Base-by-base conservation (phyloP, 2,113 vertebrate genomes). In the Salvelinus sp. region DNA sequence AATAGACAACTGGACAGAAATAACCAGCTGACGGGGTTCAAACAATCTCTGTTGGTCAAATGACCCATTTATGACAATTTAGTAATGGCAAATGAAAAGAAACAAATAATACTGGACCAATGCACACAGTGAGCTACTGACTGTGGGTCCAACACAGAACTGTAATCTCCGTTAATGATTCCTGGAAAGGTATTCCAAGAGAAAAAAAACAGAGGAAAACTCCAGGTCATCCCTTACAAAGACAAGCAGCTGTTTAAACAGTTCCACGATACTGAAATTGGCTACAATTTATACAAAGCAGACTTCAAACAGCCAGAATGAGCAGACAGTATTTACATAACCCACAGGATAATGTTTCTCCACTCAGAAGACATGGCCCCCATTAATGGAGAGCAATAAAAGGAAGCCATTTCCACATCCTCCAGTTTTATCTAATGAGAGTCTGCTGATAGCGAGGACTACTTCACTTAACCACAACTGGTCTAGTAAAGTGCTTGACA, bases 161-260 rank as follows among this genome's bases (percentile, higher is more conserved):
- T 77, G 69, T 70, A 75, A 76, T 69, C 72, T 79, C 23, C 30
- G 47, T 74, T 74, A 76, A 82, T 85, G 38, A 76, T 78, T 78
- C 76, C 58, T 71, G 70, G 62, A 65, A 57, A 82, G 62, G 64
- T 70, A 57, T 76, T 74, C 65, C 30, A 67, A 67, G 38, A 50
- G 18, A 14, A 69, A 64, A 50, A 62, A 76, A 38, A 16, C 71
- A 28, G 9, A 58, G 48, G 54, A 74, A 79, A 76, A 78, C 79
- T 78, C 54, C 18, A 72, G 70, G 54, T 79, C 77, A 77, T 83
- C 79, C 69, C 71, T 57, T 77, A 73, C 54, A 58, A 58, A 82
- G 63, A 84, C 67, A 74, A 78, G 54, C 82, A 86, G 82, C 82
- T 86, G 80, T 86, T 86, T 79, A 82, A 86, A 86, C 80, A 86